phyloP scores from a whole-genome alignment of 1,140 invertebrate genomes.

The Cydia pomonella region DNA sequence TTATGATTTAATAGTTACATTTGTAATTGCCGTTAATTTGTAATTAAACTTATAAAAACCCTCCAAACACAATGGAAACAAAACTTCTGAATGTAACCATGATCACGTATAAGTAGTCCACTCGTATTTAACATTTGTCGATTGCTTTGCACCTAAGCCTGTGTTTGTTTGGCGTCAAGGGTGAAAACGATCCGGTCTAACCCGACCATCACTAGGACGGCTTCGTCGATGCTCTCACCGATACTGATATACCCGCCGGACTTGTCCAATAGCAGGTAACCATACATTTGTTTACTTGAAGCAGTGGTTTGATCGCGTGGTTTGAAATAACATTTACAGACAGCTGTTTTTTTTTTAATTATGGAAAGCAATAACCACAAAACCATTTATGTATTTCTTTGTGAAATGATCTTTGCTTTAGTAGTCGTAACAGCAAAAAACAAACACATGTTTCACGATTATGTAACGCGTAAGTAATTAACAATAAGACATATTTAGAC shows the following conservation, averaged over 20 bases:
- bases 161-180: constrained; percentile 71
- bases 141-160: constrained; percentile 69
- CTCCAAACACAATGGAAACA: neutral
- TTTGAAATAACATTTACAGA: neutral
- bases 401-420: too few relatives aligned
- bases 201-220: constrained; percentile 79
- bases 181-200: constrained; percentile 80
- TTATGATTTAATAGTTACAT: neutral
- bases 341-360: too few relatives aligned
- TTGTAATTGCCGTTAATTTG: neutral
- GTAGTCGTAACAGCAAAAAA: too few relatives aligned
- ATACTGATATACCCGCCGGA: constrained; percentile 87
- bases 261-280: constrained; percentile 89
- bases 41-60: neutral
- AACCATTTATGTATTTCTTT: too few relatives aligned
- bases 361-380: too few relatives aligned
- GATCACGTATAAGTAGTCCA: constrained; percentile 34
- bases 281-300: constrained; percentile 16
- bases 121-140: constrained; percentile 42
- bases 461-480: too few relatives aligned
- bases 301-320: neutral
- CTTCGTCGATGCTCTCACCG: constrained; percentile 86
- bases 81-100: constrained; percentile 29
- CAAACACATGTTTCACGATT: too few relatives aligned
- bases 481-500: too few relatives aligned